Conservation (phyloP, 2,888 invertebrate species). For the Thymelicus sylvestris region DNA sequence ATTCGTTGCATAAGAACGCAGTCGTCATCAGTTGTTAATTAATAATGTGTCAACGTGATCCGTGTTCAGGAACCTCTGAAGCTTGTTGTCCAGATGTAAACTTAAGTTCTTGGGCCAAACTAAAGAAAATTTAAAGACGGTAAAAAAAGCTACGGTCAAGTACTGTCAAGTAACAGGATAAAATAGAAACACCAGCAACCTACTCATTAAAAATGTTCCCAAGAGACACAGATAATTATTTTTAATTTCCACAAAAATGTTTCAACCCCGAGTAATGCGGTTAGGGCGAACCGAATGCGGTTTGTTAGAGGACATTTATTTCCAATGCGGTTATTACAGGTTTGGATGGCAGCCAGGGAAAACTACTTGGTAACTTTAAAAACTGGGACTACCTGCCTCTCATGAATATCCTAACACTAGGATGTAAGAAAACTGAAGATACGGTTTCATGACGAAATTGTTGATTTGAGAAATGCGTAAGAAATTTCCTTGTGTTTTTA, state of each 20-base stretch:
- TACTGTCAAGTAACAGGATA: too few relatives aligned
- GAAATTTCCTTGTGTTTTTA: too few relatives aligned
- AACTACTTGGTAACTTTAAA: slow-evolving; percentile 62
- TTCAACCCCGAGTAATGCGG: slow-evolving; percentile 31
- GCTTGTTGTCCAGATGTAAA: too few relatives aligned
- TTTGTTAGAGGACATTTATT: slow-evolving; percentile 59
- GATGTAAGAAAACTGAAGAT: not conserved
- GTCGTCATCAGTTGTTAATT: too few relatives aligned
- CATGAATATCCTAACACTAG: slow-evolving; percentile 27
- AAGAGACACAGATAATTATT: slow-evolving; percentile 15
- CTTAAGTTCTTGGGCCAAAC: too few relatives aligned
- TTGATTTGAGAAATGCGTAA: not conserved
- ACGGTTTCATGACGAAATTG: not conserved
- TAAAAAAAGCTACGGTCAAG: too few relatives aligned
- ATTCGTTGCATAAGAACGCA: too few relatives aligned
- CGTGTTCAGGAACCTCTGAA: too few relatives aligned
- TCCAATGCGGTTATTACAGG: slow-evolving; percentile 67
- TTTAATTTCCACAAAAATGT: slow-evolving; percentile 26
- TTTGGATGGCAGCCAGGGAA: slow-evolving; percentile 63
- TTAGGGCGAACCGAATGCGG: slow-evolving; percentile 53
- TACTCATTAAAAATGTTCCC: slow-evolving; percentile 6
- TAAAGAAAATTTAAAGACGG: too few relatives aligned
- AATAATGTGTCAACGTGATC: too few relatives aligned
- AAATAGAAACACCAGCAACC: not conserved
- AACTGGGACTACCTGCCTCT: slow-evolving; percentile 63